Evolutionary conservation across 2,888 invertebrate species (phyloP).

Genomic region (Formica aserva): DNA sequence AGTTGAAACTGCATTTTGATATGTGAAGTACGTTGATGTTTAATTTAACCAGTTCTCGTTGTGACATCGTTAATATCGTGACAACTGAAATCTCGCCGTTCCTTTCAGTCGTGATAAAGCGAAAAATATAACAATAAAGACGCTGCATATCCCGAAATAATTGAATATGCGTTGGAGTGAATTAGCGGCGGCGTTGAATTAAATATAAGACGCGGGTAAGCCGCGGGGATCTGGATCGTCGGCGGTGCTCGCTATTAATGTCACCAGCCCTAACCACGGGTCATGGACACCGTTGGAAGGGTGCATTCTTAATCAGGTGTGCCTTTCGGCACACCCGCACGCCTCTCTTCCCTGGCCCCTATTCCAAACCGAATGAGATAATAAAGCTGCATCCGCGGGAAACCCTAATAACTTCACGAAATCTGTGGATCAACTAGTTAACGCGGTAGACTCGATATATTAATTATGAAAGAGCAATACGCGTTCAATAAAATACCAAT

Average conservation of each 20-base stretch:
- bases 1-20: not conserved
- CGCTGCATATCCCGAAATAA: slow-evolving; percentile 74
- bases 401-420: slow-evolving; percentile 70
- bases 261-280: slow-evolving; percentile 80
- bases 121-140: slow-evolving; percentile 67
- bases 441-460: slow-evolving; percentile 46
- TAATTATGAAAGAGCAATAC: slow-evolving; percentile 44
- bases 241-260: slow-evolving; percentile 81
- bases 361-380: slow-evolving; percentile 70
- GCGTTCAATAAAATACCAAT: slow-evolving; percentile 2
- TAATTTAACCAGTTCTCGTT: slow-evolving; percentile 39
- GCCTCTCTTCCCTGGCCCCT: slow-evolving; percentile 41
- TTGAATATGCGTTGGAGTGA: slow-evolving; percentile 80
- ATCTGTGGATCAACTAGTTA: slow-evolving; percentile 64
- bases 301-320: slow-evolving; percentile 82
- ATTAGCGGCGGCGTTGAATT: slow-evolving; percentile 82
- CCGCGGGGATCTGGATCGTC: slow-evolving; percentile 71
- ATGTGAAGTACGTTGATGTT: not conserved
- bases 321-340: slow-evolving; percentile 75
- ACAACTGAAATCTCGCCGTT: slow-evolving; percentile 14
- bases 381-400: slow-evolving; percentile 72
- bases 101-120: slow-evolving; percentile 22
- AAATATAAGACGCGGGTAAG: slow-evolving; percentile 81
- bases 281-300: slow-evolving; percentile 79
- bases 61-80: slow-evolving; percentile 26